Evolutionary conservation across 2,113 vertebrate species (phyloP).

Genomic region (Brachyistius frenatus): DNA sequence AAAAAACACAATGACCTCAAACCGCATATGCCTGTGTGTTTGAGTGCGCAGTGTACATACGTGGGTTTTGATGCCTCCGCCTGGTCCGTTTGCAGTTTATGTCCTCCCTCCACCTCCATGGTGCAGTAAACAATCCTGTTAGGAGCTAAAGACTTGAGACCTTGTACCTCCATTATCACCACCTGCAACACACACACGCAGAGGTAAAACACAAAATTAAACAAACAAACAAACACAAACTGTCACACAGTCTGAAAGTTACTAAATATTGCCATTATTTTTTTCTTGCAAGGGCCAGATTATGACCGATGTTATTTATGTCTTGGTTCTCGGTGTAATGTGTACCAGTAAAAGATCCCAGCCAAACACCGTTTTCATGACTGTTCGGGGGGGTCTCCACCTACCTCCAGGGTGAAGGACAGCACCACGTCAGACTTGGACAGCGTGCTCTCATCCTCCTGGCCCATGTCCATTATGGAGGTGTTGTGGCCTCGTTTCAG

Average conservation of each 20-base stretch:
- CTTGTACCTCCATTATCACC: constrained; percentile 98
- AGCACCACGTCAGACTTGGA: constrained; percentile 98
- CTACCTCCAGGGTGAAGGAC: constrained; percentile 96
- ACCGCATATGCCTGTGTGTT: background rate
- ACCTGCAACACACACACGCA: constrained; percentile 83
- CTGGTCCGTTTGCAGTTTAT: constrained; percentile 98
- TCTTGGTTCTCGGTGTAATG: too few relatives aligned
- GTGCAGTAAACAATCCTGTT: constrained; percentile 99
- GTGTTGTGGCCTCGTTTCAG: constrained; percentile 97
- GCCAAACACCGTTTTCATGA: too few relatives aligned
- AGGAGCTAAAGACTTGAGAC: constrained; percentile 95
- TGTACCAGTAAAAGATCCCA: too few relatives aligned
- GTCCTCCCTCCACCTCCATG: constrained; percentile 98
- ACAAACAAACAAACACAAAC: too few relatives aligned
- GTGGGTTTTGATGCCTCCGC: constrained; percentile 98
- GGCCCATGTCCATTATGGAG: constrained; percentile 99
- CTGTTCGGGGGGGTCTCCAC: background rate
- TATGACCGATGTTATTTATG: too few relatives aligned
- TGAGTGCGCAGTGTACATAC: constrained; percentile 70
- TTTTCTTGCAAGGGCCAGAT: too few relatives aligned
- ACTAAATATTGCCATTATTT: too few relatives aligned
- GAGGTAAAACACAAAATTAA: background rate
- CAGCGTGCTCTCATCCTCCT: constrained; percentile 98
- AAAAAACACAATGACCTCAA: too few relatives aligned
- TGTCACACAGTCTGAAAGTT: too few relatives aligned